A percentile compares a stretch with the other conserved stretches of the same genome.
Evolutionary conservation across 1,140 invertebrate species (phyloP).

Genomic region (Arctopsyche grandis): DNA sequence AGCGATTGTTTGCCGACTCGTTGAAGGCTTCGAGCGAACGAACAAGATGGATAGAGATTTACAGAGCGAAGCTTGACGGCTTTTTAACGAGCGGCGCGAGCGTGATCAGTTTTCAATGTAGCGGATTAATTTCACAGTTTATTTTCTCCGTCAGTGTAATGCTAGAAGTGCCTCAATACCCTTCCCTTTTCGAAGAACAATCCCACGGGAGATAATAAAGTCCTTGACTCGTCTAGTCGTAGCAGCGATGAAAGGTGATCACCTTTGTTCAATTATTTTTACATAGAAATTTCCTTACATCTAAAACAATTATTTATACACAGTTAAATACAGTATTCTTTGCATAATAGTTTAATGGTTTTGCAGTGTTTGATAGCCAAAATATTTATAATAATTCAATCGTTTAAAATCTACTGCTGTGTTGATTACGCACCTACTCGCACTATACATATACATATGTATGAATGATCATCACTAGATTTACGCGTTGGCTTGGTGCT

Average conservation of each 20-base stretch:
- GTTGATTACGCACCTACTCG: too few relatives aligned
- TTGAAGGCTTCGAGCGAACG: not conserved
- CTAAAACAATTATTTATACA: not conserved
- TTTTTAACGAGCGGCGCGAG: conserved; percentile 47
- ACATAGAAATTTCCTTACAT: not conserved
- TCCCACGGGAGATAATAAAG: conserved; percentile 45
- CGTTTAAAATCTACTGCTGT: too few relatives aligned
- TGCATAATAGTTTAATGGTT: too few relatives aligned
- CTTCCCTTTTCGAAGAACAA: conserved; percentile 40
- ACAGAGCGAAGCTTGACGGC: not conserved
- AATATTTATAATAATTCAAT: too few relatives aligned
- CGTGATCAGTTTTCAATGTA: conserved; percentile 55
- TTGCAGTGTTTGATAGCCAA: too few relatives aligned
- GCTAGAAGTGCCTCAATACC: conserved; percentile 33
- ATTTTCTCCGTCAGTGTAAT: conserved; percentile 49
- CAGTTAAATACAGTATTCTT: too few relatives aligned
- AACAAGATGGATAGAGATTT: not conserved
- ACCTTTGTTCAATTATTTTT: not conserved
- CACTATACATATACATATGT: too few relatives aligned
- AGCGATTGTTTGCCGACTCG: conserved; percentile 21
- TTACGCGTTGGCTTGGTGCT: too few relatives aligned
- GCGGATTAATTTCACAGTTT: conserved; percentile 53
- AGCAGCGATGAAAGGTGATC: not conserved
- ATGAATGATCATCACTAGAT: too few relatives aligned
- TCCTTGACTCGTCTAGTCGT: not conserved